Evolutionary conservation across 1,140 invertebrate genomes (phyloP).

Genomic region (Bombus ignitus): DNA sequence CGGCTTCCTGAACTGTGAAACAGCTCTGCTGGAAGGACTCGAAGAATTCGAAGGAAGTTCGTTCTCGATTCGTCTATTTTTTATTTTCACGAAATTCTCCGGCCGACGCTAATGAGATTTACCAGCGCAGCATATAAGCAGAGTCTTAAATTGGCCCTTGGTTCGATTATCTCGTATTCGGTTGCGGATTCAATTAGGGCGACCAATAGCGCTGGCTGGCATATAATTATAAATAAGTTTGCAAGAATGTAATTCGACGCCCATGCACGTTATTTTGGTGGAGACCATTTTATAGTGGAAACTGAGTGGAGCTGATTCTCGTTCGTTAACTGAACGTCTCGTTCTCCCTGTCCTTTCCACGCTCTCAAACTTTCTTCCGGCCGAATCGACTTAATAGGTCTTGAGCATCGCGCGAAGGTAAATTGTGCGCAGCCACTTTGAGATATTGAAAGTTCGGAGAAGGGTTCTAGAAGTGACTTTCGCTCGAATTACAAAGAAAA

Average conservation of each 20-base stretch:
- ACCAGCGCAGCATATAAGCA: background rate
- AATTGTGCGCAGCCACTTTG: background rate
- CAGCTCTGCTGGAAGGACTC: background rate
- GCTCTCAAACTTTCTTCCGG: conserved; percentile 5
- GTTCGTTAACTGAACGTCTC: conserved; percentile 31
- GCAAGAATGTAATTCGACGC: background rate
- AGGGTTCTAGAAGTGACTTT: too few relatives aligned
- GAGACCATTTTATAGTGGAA: background rate
- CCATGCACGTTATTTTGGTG: background rate
- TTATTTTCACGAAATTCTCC: background rate
- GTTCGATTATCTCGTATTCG: conserved; percentile 44
- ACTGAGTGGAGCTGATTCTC: background rate
- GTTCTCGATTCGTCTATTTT: conserved; percentile 2
- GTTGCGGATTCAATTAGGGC: conserved; percentile 46
- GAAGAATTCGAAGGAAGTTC: conserved; percentile 1
- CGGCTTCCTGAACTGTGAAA: background rate
- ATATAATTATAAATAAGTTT: conserved; percentile 46
- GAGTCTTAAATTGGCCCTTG: conserved; percentile 41
- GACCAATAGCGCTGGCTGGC: conserved; percentile 10
- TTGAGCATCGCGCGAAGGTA: conserved; percentile 16
- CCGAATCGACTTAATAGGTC: conserved; percentile 19
- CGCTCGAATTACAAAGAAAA: background rate
- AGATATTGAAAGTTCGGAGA: background rate
- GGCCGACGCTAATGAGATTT: conserved; percentile 51
- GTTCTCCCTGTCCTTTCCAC: background rate